Percentiles rank a stretch among this genome's conserved stretches.
These are phyloP conservation scores for Yoshiicerus persimilis DNA, from an alignment of 1,140 invertebrate genomes.

Conservation along the genomic window DNA sequence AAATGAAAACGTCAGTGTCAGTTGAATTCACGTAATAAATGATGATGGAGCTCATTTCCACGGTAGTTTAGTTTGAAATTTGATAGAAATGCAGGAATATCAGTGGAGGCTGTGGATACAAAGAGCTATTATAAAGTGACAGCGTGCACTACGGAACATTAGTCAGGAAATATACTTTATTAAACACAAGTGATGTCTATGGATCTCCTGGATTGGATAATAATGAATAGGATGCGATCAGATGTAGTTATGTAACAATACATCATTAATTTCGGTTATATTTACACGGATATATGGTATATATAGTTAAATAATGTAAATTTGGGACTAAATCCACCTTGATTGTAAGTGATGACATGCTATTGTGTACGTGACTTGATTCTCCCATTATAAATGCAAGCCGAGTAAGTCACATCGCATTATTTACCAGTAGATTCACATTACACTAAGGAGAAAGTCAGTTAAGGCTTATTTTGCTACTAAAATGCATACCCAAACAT, in stretches of 20 bases:
- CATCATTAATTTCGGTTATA: background rate
- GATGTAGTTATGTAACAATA: background rate
- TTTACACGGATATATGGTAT: too few relatives aligned
- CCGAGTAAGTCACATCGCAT: background rate
- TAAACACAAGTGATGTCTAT: too few relatives aligned
- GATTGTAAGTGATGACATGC: background rate
- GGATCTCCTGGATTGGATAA: background rate
- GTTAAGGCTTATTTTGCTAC: background rate
- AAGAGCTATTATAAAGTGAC: background rate
- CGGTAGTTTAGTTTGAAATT: background rate
- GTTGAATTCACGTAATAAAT: background rate
- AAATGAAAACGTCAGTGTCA: background rate
- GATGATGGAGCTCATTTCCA: background rate
- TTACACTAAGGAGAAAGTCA: background rate
- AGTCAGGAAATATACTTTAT: too few relatives aligned
- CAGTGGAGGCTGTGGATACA: background rate
- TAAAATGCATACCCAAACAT: background rate
- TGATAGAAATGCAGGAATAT: too few relatives aligned
- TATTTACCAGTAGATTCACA: background rate
- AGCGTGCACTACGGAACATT: too few relatives aligned
- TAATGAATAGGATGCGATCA: background rate
- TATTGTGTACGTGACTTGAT: background rate
- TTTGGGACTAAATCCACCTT: background rate
- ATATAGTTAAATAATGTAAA: background rate
- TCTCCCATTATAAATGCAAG: background rate